Evolutionary conservation across 2,797 vertebrate genomes (phyloP), one percentile per base, ranked within the genome.

Genomic region (Adrianichthys oophorus): DNA sequence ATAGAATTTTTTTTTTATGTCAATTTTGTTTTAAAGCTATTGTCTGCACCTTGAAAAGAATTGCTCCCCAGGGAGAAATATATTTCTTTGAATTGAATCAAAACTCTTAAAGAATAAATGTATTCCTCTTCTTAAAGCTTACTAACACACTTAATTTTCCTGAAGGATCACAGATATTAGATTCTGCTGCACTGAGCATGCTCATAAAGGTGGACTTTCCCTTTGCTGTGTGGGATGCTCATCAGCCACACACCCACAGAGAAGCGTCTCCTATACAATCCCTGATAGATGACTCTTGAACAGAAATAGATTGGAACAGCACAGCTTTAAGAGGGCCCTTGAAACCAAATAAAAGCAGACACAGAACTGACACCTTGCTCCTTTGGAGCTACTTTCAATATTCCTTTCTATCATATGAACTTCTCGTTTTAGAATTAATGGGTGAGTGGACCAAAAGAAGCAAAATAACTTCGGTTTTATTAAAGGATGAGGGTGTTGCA

Each of bases 221-320:
- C 62, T 24, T 4, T 65, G 48, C 53, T 47, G 83, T 78, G 82
- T 49, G 41, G 74, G 48, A 75, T 76, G 76, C 74, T 60, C 74
- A 63, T 72, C 52, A 72, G 56, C 32, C 61, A 78, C 69, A 75
- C 84, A 56, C 80, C 79, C 74, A 78, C 78, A 37, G 44, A n/a
- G 12, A 41, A 65, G 65, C 62, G 16, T 65, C 72, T 78, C 69
- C 79, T 71, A 67, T 71, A 8, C 74, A 48, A 37, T 16, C 72
- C 73, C 78, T 59, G 78, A 61, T 79, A 72, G 82, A 86, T 81
- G 76, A 68, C 78, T 74, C 86, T 88, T 69, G 65, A 86, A 80
- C 80, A 83, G 72, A 83, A 89, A 87, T 84, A 88, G 83, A 87
- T 70, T 72, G 76, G 70, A 84, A 74, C 53, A 76, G 75, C 74